Conservation (phyloP, 2,113 vertebrate species). For the Micronisus gabar region DNA sequence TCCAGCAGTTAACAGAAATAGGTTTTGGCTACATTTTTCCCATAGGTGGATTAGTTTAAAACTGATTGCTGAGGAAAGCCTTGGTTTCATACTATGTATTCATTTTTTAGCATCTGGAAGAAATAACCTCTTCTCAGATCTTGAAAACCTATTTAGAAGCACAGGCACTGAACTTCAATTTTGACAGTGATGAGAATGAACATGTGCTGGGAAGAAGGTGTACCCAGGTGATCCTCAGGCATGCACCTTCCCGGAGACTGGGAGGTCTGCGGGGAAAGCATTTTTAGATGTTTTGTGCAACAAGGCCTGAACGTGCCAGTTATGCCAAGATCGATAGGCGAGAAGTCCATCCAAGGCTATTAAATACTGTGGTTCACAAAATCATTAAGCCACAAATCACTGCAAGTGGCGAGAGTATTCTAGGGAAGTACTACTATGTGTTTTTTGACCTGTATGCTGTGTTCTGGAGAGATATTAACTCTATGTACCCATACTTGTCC, state of each 20-base stretch:
- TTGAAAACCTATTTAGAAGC: background rate
- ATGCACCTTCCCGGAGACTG: accelerated
- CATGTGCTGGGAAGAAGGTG: background rate
- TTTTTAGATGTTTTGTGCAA: background rate
- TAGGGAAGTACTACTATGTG: background rate
- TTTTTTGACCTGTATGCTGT: background rate
- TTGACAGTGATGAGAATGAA: background rate
- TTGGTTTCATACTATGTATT: background rate
- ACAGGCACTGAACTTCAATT: background rate
- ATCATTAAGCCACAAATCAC: background rate
- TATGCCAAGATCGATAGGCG: background rate
- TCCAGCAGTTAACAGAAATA: background rate
- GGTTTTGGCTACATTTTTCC: background rate
- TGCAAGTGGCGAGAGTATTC: background rate
- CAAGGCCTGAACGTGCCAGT: accelerated
- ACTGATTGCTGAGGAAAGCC: background rate
- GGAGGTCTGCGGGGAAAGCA: background rate
- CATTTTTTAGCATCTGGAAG: background rate
- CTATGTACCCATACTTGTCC: background rate
- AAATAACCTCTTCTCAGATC: background rate
- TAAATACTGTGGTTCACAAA: background rate
- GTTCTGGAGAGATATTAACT: background rate
- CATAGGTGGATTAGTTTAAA: background rate
- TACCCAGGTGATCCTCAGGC: background rate
- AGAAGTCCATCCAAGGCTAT: background rate